Percentiles rank a stretch among this genome's conserved stretches.
phyloP scores from a whole-genome alignment of 2,888 invertebrate genomes.

The Nymphalis polychloros region DNA sequence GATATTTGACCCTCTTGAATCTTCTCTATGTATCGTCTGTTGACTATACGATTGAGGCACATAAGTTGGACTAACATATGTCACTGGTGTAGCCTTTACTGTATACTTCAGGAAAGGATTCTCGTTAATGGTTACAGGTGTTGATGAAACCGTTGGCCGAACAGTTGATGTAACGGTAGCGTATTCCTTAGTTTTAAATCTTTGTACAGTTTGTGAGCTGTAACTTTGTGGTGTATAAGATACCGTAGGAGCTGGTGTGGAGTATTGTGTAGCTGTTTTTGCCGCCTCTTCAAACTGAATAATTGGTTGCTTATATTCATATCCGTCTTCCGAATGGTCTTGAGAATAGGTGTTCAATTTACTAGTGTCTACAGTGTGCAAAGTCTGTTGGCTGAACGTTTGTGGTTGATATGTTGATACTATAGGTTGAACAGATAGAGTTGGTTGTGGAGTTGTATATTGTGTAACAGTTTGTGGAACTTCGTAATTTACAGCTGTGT shows the following conservation, averaged over 20 bases:
- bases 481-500: constrained; percentile 35
- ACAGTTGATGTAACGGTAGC: constrained; percentile 40
- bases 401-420: constrained; percentile 65
- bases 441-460: constrained; percentile 54
- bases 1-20: constrained; percentile 49
- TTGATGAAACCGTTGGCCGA: constrained; percentile 36
- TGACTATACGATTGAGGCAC: constrained; percentile 59
- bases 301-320: constrained; percentile 54
- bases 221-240: constrained; percentile 63
- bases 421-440: constrained; percentile 49
- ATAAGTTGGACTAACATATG: constrained; percentile 46
- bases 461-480: constrained; percentile 42
- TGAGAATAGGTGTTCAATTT: constrained; percentile 56
- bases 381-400: constrained; percentile 59
- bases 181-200: constrained; percentile 31
- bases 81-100: constrained; percentile 36
- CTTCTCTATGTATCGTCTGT: constrained; percentile 61
- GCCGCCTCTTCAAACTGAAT: constrained; percentile 39
- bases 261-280: constrained; percentile 33
- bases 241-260: constrained; percentile 41
- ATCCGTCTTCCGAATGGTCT: constrained; percentile 47
- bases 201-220: constrained; percentile 58
- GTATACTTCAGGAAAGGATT: constrained; percentile 43
- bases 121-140: constrained; percentile 42
- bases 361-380: constrained; percentile 59